Base-by-base conservation (phyloP, 2,113 vertebrate species). In the Paramormyrops kingsleyae region DNA sequence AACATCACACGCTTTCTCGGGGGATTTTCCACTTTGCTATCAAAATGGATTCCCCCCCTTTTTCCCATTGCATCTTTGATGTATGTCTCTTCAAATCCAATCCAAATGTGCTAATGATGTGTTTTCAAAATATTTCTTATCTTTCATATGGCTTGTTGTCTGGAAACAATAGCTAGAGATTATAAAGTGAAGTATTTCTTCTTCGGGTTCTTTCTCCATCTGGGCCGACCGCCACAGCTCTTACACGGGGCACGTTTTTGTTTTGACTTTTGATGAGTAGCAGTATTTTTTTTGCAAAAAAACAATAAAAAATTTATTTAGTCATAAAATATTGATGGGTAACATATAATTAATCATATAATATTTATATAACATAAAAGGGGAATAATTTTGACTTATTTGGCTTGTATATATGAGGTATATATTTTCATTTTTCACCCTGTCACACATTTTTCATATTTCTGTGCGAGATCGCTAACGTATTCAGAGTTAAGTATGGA, bases 61-160 rank as follows among this genome's bases (percentile, higher is more conserved):
- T 42, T 39, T 77, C 50, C 85, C 19, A 47, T 74, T 66, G 53
- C 27, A 53, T 91, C 92, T 93, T 94, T 94, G 91, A 93, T 93
- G 91, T 89, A 88, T 87, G 85, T 84, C 90, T 90, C 88, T 42
- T 90, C 89, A 92, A 91, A 93, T 93, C 90, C 83, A 90, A 91
- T 91, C 91, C 92, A 93, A 93, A 93, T 92, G 91, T 90, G 87
- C 49, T 90, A 91, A 92, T 92, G 90, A 91, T 92, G 92, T 92
- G 91, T 89, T 86, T 92, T 91, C 83, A 59, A 92, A 92, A 90
- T 89, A 53, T 86, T 70, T 89, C 90, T 93, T 92, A 93, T 93
- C 90, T 90, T 90, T 91, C 88, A 89, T 91, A 90, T 85, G 91
- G 70, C 62, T 91, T 91, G 83, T 80, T 88, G 88, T 91, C 52